Base-by-base conservation (phyloP, 2,113 vertebrate species). In the Triplophysa tibetana region DNA sequence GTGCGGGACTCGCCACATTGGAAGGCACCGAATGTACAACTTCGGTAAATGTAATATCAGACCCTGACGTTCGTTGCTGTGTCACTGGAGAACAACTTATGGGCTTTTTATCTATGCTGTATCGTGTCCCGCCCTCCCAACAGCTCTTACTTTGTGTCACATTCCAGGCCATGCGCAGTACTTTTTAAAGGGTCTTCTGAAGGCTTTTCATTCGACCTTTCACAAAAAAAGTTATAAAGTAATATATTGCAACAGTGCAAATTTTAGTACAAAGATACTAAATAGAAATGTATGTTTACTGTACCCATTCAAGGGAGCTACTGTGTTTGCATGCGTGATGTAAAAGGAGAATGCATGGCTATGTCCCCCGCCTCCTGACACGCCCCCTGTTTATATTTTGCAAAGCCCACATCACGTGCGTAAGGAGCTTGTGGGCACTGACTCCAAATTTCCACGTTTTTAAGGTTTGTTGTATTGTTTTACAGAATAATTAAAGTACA, bases 311-410 rank as follows among this genome's bases (percentile, higher is more conserved):
- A 11, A 16, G 29, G 33, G 70, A 11, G 54, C 70, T 9, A 3
- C 13, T 33, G 7, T 73, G n/a, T n/a, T 13, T 3, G 14, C 50
- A 52, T 16, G 54, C 8, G 54, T 58, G 16, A 0, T 19, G 41
- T 26, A 11, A 72, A 41, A 14, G 2, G 43, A n/a, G 48, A 33
- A 2, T n/a, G 54, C n/a, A 21, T 58, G 1, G 54, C 54, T 56
- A 48, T 8, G 8, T 16, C n/a, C 54, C 23, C 54, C 72, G 8
- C 41, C 73, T 24, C 21, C 1, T 43, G 41, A 21, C 21, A 45
- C 58, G 58, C 60, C 73, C 24, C 41, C 19, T 75, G 73, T 75
- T 75, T 75, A 63, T 75, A 75, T 75, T 75, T 75, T 62, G 41
- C 1, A 7, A 29, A 48, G 23, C 41, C 14, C 58, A 63, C 60